Conservation (phyloP, 2,113 vertebrate species). For the Tetrao urogallus region DNA sequence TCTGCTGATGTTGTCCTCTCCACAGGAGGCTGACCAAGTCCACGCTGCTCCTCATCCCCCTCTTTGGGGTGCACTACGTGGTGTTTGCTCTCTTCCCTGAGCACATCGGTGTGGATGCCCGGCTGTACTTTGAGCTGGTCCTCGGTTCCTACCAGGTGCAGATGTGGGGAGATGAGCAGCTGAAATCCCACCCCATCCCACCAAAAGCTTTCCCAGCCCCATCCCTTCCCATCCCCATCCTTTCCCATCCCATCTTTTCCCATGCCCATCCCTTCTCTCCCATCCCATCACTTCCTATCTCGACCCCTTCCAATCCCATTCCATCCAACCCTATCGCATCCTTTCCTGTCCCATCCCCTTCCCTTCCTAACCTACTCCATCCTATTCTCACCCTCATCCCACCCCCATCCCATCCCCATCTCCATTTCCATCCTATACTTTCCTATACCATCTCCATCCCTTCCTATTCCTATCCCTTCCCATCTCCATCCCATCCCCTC, state of each 20-base stretch:
- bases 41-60: constrained; percentile 73
- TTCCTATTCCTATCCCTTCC: too few species aligned
- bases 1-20: neutral
- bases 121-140: constrained; percentile 72
- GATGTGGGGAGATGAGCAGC: neutral
- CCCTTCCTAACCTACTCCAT: too few species aligned
- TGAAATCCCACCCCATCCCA: neutral
- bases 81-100: constrained; percentile 56
- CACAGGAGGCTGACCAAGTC: constrained; percentile 72
- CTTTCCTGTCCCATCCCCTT: too few species aligned
- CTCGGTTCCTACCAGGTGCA: constrained; percentile 72
- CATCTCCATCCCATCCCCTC: too few species aligned
- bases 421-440: too few species aligned
- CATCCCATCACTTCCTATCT: too few species aligned
- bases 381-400: too few species aligned
- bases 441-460: too few species aligned
- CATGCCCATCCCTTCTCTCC: too few species aligned
- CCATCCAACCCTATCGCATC: neutral
- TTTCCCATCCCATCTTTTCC: neutral
- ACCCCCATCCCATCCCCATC: too few species aligned
- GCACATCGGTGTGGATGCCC: neutral
- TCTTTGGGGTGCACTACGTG: constrained; percentile 73
- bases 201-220: neutral
- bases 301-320: neutral
- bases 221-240: neutral